Conservation (phyloP, 2,113 vertebrate species). For the Pedionomus torquatus region DNA sequence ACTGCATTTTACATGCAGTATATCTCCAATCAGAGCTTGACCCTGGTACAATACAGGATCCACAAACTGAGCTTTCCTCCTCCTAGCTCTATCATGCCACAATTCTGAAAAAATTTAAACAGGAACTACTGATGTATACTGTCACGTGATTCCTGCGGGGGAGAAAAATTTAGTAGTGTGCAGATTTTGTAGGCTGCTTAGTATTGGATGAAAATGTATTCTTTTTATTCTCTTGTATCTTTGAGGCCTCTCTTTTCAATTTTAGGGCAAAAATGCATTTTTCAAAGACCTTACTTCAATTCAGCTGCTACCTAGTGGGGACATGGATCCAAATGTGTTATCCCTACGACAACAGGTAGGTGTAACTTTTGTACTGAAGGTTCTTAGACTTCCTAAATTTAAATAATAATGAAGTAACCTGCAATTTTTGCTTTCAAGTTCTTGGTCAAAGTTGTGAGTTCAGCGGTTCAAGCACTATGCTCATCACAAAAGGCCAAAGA, state of each 20-base stretch:
- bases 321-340: constrained; percentile 87
- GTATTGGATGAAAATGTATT: background rate
- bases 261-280: constrained; percentile 95
- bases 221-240: background rate
- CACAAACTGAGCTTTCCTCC: background rate
- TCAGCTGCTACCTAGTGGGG: constrained; percentile 94
- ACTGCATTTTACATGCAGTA: background rate
- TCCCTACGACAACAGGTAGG: constrained; percentile 88
- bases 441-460: constrained; percentile 85
- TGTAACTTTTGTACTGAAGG: background rate
- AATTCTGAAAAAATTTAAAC: background rate
- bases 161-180: background rate
- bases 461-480: constrained; percentile 82
- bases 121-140: background rate
- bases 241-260: constrained; percentile 21
- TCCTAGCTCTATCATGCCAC: background rate
- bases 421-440: constrained; percentile 77
- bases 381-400: background rate
- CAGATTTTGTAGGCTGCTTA: background rate
- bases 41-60: background rate
- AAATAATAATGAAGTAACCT: background rate
- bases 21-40: background rate
- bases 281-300: constrained; percentile 95
- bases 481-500: constrained; percentile 50
- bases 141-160: background rate